Conservation (phyloP, 2,797 vertebrate genomes). For the Siniperca undulata region DNA sequence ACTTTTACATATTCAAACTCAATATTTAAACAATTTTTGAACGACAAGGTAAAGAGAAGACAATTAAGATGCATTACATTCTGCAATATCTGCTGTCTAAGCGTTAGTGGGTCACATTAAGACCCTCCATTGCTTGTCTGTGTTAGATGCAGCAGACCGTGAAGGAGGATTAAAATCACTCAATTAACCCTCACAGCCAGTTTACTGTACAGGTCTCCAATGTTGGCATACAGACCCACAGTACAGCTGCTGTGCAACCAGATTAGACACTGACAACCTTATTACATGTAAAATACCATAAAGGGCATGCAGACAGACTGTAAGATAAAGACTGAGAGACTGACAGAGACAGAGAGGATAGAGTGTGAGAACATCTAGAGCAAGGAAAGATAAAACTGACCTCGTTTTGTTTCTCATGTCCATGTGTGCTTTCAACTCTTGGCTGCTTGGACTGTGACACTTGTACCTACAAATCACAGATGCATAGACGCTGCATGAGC, state of each 20-base stretch:
- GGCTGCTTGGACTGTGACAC: constrained; percentile 50
- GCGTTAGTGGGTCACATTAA: constrained; percentile 65
- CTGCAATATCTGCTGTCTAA: not conserved
- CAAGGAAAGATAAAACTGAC: constrained; percentile 45
- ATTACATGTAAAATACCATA: constrained; percentile 2
- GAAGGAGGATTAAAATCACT: constrained; percentile 77
- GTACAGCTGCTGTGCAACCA: constrained; percentile 32
- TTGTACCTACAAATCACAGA: constrained; percentile 63
- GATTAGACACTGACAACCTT: constrained; percentile 24
- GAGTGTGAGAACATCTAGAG: not conserved
- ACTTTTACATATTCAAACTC: not conserved
- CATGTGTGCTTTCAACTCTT: constrained; percentile 37
- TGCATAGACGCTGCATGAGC: not conserved
- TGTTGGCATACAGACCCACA: constrained; percentile 36
- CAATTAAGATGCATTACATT: not conserved
- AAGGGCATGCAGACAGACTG: not conserved
- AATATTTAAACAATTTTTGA: too few relatives aligned
- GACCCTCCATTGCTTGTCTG: constrained; percentile 53
- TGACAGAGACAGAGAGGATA: not conserved
- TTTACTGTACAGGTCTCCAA: constrained; percentile 42
- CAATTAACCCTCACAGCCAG: constrained; percentile 64
- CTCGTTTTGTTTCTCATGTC: constrained; percentile 42
- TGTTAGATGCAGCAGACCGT: constrained; percentile 73
- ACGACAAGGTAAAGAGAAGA: not conserved
- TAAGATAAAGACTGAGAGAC: not conserved